Percentiles rank a stretch among this genome's conserved stretches.
Evolutionary conservation across 2,888 invertebrate species (phyloP).

Genomic region (Agrotis puta): DNA sequence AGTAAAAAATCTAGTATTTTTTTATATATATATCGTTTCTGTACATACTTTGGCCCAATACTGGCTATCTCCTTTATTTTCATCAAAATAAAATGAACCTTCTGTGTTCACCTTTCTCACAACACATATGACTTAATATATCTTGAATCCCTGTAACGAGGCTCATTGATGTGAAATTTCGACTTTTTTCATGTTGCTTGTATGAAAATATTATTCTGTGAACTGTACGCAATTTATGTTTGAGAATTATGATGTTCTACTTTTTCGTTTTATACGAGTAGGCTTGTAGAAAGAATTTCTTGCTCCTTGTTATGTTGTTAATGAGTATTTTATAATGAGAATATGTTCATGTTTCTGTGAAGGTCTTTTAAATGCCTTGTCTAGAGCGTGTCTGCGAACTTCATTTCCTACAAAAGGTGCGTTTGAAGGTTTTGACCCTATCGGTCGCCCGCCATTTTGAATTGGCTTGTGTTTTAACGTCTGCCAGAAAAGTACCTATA

Average conservation of each 20-base stretch:
- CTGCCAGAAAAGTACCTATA: too few relatives aligned
- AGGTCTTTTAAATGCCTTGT: background rate
- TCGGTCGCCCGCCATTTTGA: too few relatives aligned
- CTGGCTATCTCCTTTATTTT: too few relatives aligned
- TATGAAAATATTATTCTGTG: constrained; percentile 32
- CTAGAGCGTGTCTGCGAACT: too few relatives aligned
- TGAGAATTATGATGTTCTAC: background rate
- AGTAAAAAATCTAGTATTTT: too few relatives aligned
- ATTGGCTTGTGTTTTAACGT: too few relatives aligned
- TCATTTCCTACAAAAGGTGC: too few relatives aligned
- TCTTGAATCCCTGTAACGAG: constrained; percentile 61
- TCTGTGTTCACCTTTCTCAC: constrained; percentile 5
- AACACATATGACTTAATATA: constrained; percentile 54
- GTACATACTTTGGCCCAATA: too few relatives aligned
- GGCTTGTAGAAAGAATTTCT: background rate
- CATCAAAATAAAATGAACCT: constrained; percentile 25
- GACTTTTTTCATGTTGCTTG: constrained; percentile 36
- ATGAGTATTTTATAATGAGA: constrained; percentile 2
- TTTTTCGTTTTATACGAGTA: constrained; percentile 2
- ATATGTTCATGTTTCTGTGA: background rate
- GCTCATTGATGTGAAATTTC: constrained; percentile 44
- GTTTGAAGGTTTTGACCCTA: too few relatives aligned
- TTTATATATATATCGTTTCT: too few relatives aligned
- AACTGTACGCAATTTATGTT: constrained; percentile 48
- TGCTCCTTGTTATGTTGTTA: constrained; percentile 1